Conservation (phyloP, 2,113 vertebrate genomes). For the Phalacrocorax aristotelis region DNA sequence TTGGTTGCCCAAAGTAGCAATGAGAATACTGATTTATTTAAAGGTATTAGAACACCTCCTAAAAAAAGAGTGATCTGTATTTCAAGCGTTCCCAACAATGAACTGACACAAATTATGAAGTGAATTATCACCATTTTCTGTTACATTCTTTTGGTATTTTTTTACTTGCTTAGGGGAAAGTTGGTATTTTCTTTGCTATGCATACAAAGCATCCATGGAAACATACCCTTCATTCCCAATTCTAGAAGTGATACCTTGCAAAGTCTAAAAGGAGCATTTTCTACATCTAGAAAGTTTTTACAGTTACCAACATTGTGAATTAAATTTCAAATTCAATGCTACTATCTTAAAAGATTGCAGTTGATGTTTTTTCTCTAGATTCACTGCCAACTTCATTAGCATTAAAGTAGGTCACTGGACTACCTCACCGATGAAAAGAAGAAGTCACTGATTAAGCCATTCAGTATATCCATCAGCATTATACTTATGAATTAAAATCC, state of each 20-base stretch:
- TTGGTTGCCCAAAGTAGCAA: neutral
- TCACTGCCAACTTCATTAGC: neutral
- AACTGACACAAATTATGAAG: neutral
- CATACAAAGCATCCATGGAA: neutral
- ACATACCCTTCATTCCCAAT: neutral
- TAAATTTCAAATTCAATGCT: neutral
- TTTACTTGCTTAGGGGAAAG: neutral
- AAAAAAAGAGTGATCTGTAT: neutral
- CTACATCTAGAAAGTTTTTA: neutral
- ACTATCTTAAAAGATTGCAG: neutral
- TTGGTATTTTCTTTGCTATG: neutral
- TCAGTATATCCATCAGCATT: conserved; percentile 26
- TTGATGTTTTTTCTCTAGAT: neutral
- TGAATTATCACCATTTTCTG: neutral
- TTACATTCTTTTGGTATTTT: neutral
- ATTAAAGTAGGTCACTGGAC: neutral
- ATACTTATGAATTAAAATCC: conserved; percentile 23
- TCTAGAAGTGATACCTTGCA: neutral
- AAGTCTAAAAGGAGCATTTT: neutral
- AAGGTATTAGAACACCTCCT: neutral
- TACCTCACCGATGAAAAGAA: neutral
- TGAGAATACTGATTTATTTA: neutral
- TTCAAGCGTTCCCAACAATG: neutral
- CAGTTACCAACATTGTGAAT: neutral
- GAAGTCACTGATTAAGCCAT: neutral